These are phyloP conservation scores for Entomyzon cyanotis DNA, from an alignment of 2,113 vertebrate genomes.

Conservation along the genomic window DNA sequence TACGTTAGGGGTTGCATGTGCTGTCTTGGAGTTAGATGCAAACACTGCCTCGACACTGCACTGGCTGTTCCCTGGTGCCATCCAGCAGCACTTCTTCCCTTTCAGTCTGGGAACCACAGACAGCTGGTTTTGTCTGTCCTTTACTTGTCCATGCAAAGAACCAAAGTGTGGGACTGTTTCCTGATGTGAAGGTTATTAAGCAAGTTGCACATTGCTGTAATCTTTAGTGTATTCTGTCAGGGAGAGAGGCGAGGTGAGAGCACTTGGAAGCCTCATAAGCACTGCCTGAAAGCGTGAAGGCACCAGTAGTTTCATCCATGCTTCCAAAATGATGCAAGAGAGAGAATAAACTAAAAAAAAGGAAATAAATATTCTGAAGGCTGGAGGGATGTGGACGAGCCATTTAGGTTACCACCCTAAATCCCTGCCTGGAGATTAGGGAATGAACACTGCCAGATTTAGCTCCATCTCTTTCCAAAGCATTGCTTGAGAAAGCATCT, in stretches of 20 bases:
- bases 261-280: background rate
- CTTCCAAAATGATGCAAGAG: background rate
- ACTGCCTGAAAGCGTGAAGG: background rate
- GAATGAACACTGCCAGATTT: background rate
- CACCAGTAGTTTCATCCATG: background rate
- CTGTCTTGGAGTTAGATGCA: fast-evolving
- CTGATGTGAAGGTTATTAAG: background rate
- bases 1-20: fast-evolving
- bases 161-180: background rate
- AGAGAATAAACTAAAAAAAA: background rate
- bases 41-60: fast-evolving
- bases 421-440: background rate
- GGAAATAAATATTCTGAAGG: background rate
- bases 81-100: background rate
- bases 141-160: background rate
- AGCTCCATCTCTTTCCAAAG: background rate
- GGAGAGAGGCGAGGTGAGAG: background rate
- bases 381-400: background rate
- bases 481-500: background rate
- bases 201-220: fast-evolving
- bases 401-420: background rate
- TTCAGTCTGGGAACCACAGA: background rate
- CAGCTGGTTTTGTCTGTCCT: background rate
- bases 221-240: background rate
- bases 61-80: background rate